These are phyloP conservation scores for Nerophis lumbriciformis DNA, from an alignment of 2,113 vertebrate genomes.

Conservation along the genomic window DNA sequence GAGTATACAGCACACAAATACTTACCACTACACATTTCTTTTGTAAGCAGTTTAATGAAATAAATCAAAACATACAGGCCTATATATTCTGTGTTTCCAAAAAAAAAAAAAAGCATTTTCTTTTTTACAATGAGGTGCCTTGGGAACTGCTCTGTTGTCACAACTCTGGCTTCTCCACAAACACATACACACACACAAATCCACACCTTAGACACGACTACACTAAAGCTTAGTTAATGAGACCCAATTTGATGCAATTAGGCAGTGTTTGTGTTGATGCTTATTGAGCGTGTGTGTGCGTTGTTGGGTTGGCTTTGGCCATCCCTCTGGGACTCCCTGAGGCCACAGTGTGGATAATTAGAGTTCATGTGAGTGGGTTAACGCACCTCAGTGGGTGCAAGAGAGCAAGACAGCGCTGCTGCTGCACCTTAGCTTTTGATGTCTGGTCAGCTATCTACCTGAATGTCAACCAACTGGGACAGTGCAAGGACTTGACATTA, in stretches of 20 bases:
- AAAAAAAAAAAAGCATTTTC: too few relatives aligned
- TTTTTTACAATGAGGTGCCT: not conserved
- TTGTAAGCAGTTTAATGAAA: too few relatives aligned
- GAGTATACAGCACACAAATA: too few relatives aligned
- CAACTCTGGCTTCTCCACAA: conserved; percentile 7
- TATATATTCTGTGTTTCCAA: too few relatives aligned
- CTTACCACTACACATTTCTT: too few relatives aligned
- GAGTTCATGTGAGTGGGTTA: conserved; percentile 66
- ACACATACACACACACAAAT: conserved; percentile 2
- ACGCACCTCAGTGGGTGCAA: conserved; percentile 58
- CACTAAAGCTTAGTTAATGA: conserved; percentile 52
- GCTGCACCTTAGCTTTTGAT: conserved; percentile 65
- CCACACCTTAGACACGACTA: conserved; percentile 27
- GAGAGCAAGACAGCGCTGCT: conserved; percentile 41
- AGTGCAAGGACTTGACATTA: conserved; percentile 77
- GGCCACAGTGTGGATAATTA: conserved; percentile 67
- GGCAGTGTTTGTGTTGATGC: conserved; percentile 59
- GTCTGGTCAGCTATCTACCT: conserved; percentile 69
- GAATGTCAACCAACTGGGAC: conserved; percentile 80
- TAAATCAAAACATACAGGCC: too few relatives aligned
- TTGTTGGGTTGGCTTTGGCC: conserved; percentile 22
- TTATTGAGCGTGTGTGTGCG: conserved; percentile 45
- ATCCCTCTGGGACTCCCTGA: conserved; percentile 46
- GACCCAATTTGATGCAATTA: conserved; percentile 64
- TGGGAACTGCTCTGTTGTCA: not conserved